A percentile compares a stretch with the other conserved stretches of the same genome.
Evolutionary conservation across 2,113 vertebrate genomes (phyloP).

Genomic region (Rhabdomys dilectus): DNA sequence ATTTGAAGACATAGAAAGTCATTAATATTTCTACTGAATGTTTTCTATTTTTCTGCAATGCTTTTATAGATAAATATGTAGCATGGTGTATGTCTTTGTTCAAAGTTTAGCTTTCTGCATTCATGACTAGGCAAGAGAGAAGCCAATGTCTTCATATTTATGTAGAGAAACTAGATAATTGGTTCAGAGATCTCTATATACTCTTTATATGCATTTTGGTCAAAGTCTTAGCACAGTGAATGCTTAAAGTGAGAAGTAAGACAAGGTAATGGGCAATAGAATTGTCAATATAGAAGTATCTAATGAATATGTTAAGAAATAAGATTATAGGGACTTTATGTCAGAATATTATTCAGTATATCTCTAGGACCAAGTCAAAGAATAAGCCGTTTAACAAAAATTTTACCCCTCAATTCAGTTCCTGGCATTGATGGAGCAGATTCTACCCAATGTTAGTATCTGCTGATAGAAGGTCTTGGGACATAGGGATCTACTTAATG

Average conservation of each 20-base stretch:
- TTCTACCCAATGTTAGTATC: not conserved
- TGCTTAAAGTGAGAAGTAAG: not conserved
- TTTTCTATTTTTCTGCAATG: not conserved
- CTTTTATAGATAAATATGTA: slow-evolving; percentile 24
- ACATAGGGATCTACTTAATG: not conserved
- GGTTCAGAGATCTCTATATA: not conserved
- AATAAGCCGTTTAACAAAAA: not conserved
- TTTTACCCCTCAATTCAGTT: not conserved
- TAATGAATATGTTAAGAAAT: slow-evolving; percentile 16
- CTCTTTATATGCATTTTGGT: slow-evolving; percentile 39
- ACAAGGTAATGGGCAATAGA: not conserved
- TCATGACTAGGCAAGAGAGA: not conserved
- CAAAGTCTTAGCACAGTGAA: not conserved
- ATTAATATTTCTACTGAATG: not conserved
- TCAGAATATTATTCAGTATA: not conserved
- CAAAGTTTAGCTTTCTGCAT: slow-evolving; percentile 33
- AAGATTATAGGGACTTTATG: not conserved
- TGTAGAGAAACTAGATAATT: not conserved
- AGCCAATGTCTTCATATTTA: not conserved
- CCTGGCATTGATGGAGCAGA: not conserved
- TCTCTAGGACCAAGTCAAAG: not conserved
- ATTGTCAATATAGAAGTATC: not conserved
- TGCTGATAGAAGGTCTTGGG: not conserved
- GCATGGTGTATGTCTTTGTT: not conserved
- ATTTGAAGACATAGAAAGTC: slow-evolving; percentile 13